These are phyloP conservation scores for Gadopsis marmoratus DNA, from an alignment of 2,797 vertebrate genomes.

Conservation along the genomic window DNA sequence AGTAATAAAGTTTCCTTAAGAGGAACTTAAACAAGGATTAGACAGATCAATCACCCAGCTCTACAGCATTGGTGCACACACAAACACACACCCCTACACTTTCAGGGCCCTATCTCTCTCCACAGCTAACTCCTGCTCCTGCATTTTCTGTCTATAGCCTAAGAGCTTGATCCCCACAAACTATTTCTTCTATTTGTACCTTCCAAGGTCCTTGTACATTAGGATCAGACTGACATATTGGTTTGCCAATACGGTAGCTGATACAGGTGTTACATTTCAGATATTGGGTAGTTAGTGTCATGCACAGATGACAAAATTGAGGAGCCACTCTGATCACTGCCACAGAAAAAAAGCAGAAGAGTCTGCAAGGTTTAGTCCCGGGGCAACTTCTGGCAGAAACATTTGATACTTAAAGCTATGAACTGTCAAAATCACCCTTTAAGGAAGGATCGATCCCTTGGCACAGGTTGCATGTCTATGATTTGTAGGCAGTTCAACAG, in stretches of 20 bases:
- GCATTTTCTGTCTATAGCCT: slow-evolving; percentile 29
- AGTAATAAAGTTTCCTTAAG: slow-evolving; percentile 80
- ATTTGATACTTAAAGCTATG: background rate
- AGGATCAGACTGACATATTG: background rate
- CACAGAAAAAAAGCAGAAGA: rapidly evolving
- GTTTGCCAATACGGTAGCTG: background rate
- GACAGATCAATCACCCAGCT: slow-evolving; percentile 78
- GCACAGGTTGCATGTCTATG: background rate
- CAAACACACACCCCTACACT: slow-evolving; percentile 2
- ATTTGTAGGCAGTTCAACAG: background rate
- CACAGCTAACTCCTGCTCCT: slow-evolving; percentile 31
- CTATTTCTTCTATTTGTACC: slow-evolving; percentile 23
- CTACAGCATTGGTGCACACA: slow-evolving; percentile 32
- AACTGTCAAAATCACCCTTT: background rate
- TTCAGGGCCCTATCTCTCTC: slow-evolving; percentile 42
- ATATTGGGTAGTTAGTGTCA: background rate
- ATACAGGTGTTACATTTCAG: background rate
- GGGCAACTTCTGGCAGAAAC: background rate
- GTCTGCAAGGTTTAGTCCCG: background rate
- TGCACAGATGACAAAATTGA: background rate
- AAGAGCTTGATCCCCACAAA: slow-evolving; percentile 28
- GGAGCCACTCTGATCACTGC: background rate
- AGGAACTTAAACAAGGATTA: slow-evolving; percentile 82
- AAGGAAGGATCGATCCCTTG: background rate
- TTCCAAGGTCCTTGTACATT: background rate